phyloP scores from a whole-genome alignment of 2,888 invertebrate species.

The Leptopilina myrica region DNA sequence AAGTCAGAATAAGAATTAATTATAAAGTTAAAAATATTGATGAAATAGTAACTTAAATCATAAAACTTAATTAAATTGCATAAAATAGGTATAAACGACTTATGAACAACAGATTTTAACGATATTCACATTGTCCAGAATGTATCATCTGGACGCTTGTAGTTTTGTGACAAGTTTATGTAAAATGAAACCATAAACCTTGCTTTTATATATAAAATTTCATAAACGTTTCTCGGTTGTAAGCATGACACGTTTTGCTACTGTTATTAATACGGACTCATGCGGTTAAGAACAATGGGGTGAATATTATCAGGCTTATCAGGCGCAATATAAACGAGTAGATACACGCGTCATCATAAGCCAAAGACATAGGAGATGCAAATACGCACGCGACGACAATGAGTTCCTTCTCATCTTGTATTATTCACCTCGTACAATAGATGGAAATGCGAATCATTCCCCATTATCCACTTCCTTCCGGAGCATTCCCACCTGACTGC shows the following conservation, averaged over 20 bases:
- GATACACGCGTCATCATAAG: constrained; percentile 42
- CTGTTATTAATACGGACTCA: constrained; percentile 8
- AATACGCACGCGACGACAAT: constrained; percentile 28
- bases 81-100: too few species aligned
- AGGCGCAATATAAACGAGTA: constrained; percentile 53
- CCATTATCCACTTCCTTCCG: constrained; percentile 31
- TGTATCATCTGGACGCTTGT: too few species aligned
- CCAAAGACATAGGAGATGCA: constrained; percentile 9
- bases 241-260: constrained; percentile 32
- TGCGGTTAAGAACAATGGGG: constrained; percentile 44
- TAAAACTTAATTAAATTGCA: too few species aligned
- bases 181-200: not conserved
- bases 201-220: constrained; percentile 18
- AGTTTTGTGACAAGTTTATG: not conserved
- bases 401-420: constrained; percentile 27
- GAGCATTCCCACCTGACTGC: not conserved
- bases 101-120: too few species aligned
- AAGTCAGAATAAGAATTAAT: too few species aligned
- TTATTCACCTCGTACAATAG: constrained; percentile 35
- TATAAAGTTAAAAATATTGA: too few species aligned
- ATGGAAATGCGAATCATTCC: constrained; percentile 38
- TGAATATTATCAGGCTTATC: constrained; percentile 52
- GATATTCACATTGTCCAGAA: too few species aligned
- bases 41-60: too few species aligned
- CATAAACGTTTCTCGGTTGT: constrained; percentile 11